A percentile compares a stretch with the other conserved stretches of the same genome.
Evolutionary conservation across 2,113 vertebrate species (phyloP).

Genomic region (Cinclus mexicanus): DNA sequence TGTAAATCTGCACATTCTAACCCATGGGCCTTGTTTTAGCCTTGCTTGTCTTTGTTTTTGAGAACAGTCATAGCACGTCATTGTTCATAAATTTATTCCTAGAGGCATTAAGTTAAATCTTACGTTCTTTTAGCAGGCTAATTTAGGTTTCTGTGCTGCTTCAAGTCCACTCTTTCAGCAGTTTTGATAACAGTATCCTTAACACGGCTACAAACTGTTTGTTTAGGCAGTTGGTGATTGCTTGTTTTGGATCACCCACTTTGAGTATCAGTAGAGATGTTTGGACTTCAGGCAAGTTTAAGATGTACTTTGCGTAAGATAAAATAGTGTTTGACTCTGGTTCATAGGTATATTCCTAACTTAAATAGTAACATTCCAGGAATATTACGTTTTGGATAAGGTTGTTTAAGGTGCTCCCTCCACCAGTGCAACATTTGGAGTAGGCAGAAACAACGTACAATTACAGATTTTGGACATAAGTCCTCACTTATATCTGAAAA

Average conservation of each 20-base stretch:
- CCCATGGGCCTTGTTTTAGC: not conserved
- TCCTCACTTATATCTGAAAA: constrained; percentile 39
- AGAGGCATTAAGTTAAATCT: not conserved
- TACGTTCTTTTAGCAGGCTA: not conserved
- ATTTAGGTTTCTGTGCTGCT: not conserved
- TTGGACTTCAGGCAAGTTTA: not conserved
- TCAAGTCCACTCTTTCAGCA: not conserved
- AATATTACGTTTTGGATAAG: not conserved
- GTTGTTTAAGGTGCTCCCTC: not conserved
- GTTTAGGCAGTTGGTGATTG: not conserved
- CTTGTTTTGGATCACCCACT: not conserved
- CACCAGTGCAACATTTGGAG: not conserved
- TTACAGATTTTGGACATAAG: constrained; percentile 27
- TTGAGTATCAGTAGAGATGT: not conserved
- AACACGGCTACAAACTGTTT: not conserved
- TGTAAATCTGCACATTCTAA: not conserved
- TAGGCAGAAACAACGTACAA: not conserved
- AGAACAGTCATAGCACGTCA: not conserved
- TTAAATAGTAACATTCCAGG: not conserved
- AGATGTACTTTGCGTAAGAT: not conserved
- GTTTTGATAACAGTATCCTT: not conserved
- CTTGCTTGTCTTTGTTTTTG: not conserved
- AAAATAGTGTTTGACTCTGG: not conserved
- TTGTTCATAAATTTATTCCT: not conserved
- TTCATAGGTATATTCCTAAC: not conserved